Base-by-base conservation (phyloP, 2,113 vertebrate genomes). In the Albula glossodonta region DNA sequence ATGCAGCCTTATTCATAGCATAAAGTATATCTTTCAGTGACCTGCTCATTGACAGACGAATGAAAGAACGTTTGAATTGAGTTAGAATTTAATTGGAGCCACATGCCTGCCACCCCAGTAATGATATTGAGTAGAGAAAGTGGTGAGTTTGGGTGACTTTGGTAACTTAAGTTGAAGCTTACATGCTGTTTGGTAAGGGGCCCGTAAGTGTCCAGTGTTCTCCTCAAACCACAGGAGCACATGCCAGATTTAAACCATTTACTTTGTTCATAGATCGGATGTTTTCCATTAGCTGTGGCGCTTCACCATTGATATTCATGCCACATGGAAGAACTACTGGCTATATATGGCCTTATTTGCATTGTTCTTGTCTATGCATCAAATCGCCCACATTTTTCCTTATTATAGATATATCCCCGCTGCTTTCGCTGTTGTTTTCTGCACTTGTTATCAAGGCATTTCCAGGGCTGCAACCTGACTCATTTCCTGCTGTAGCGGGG, bases 381-480 rank as follows among this genome's bases (percentile, higher is more conserved):
- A 17, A 77, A 41, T 48, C 15, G 81, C 81, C 83, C 53, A 25
- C 74, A 86, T 83, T 85, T 48, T 60, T 80, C 50, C 56, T 48
- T 60, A 57, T 63, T 31, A 12, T 41, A 81, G 70, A 79, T 13
- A 13, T 3, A 13, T 83, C 81, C 84, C 89, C 60, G 84, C 86
- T 82, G 91, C 83, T 92, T 84, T 70, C 50, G 52, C 22, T 10
- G 41, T 50, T 74, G 70, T 49, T 85, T 57, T 48, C 41, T 79
- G n/a, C 51, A 13, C 51, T 53, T 90, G 89, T 92, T 90, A 91
- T 90, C 87, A 84, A 86, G 86, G 78, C 85, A 92, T 85, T 88
- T 92, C 82, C 90, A 89, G 87, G 85, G 31, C 52, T 87, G 93
- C 91, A 94, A 94, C 88, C 52, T 41, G 89, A 94, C 89, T 86